These are phyloP conservation scores for Cheilinus undulatus DNA, from an alignment of 2,113 vertebrate species.

Conservation along the genomic window DNA sequence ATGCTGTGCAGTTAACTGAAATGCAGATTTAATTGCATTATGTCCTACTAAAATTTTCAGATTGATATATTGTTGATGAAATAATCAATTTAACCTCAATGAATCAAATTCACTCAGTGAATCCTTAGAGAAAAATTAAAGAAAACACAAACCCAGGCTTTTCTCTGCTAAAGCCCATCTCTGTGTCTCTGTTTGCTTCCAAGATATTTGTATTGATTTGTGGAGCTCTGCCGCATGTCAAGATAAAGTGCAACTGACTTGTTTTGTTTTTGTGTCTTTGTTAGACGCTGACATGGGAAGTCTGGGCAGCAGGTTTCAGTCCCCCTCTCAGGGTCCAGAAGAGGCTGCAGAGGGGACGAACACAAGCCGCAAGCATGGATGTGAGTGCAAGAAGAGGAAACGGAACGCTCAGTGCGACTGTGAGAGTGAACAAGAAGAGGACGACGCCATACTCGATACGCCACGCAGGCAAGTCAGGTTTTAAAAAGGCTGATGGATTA, in stretches of 20 bases:
- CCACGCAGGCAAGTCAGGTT: slow-evolving; percentile 80
- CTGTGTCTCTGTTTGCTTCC: not conserved
- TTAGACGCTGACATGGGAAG: slow-evolving; percentile 76
- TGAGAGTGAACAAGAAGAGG: slow-evolving; percentile 85
- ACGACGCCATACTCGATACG: slow-evolving; percentile 83
- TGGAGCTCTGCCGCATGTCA: not conserved
- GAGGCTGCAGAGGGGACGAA: slow-evolving; percentile 66
- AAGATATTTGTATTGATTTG: slow-evolving; percentile 7
- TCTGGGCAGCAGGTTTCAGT: slow-evolving; percentile 81
- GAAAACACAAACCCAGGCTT: slow-evolving; percentile 1
- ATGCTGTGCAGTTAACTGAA: no score
- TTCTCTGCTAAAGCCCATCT: not conserved
- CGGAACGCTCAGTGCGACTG: slow-evolving; percentile 83
- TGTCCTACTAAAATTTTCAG: no score
- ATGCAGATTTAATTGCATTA: no score
- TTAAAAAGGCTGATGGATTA: not conserved
- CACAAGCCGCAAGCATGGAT: slow-evolving; percentile 67
- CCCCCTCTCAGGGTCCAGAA: slow-evolving; percentile 64
- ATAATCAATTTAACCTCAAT: no score
- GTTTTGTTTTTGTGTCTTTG: slow-evolving; percentile 7
- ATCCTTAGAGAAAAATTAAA: no score
- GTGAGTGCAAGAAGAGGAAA: slow-evolving; percentile 87
- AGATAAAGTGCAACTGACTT: not conserved
- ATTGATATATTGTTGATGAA: no score
- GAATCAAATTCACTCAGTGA: no score